Evolutionary conservation across 1,140 invertebrate genomes (phyloP).

Genomic region (Copidosoma floridanum): DNA sequence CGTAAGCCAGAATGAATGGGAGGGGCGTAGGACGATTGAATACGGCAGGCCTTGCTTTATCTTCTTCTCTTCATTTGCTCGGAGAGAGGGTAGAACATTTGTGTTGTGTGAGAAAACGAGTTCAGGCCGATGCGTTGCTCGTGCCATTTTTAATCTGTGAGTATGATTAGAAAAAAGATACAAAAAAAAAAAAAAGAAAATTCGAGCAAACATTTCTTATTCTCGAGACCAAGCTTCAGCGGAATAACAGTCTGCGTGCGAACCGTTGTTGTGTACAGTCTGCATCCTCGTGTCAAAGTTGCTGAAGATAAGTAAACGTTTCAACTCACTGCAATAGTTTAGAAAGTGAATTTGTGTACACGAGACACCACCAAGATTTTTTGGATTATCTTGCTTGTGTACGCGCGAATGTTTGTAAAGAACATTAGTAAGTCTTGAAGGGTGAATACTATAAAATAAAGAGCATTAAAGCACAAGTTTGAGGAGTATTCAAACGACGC

Average conservation of each 20-base stretch:
- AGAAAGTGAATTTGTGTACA: too few relatives aligned
- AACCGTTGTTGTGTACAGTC: constrained; percentile 21
- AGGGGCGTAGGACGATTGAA: background rate
- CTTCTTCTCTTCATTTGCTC: too few relatives aligned
- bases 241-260: background rate
- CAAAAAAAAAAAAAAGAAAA: too few relatives aligned
- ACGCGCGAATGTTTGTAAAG: background rate
- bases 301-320: background rate
- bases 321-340: too few relatives aligned
- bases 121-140: background rate
- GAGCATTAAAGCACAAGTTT: constrained; percentile 15
- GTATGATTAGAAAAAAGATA: too few relatives aligned
- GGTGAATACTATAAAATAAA: too few relatives aligned
- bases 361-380: constrained; percentile 1
- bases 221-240: too few relatives aligned
- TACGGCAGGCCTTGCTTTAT: background rate
- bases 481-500: constrained; percentile 11
- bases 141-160: constrained; percentile 7
- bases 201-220: too few relatives aligned
- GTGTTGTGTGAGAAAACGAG: background rate
- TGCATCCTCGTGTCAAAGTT: constrained; percentile 2
- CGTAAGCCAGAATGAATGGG: too few relatives aligned
- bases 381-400: constrained; percentile 1
- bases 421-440: too few relatives aligned
- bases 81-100: too few relatives aligned